Conservation (phyloP, 2,797 vertebrate species). For the Tragopan temminckii region DNA sequence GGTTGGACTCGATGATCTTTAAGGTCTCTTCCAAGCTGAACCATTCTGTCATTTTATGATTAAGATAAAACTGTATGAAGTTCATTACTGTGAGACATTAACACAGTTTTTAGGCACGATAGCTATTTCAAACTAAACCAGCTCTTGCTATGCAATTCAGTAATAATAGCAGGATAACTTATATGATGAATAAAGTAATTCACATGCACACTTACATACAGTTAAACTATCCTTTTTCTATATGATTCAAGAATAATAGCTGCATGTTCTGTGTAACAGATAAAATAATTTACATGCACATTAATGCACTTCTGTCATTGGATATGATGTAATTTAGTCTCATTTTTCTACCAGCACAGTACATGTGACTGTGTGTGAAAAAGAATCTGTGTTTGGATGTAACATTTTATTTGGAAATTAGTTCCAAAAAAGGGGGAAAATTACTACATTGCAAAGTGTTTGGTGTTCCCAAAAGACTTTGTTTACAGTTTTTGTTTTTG, state of each 20-base stretch:
- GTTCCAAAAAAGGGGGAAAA: constrained; percentile 17
- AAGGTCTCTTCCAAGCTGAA: no score
- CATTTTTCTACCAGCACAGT: constrained; percentile 34
- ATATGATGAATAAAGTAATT: constrained; percentile 8
- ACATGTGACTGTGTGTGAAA: neutral
- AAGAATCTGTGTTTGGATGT: constrained; percentile 18
- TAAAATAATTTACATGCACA: constrained; percentile 20
- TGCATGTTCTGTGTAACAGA: neutral
- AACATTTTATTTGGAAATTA: constrained; percentile 44
- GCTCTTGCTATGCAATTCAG: neutral
- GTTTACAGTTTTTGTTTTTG: neutral
- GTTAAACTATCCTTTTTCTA: neutral
- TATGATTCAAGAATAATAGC: neutral
- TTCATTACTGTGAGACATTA: neutral
- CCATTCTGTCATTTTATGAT: no score
- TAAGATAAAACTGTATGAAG: neutral
- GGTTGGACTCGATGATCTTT: no score
- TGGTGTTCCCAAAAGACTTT: neutral
- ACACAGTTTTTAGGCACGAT: neutral
- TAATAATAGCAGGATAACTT: neutral
- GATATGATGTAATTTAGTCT: constrained; percentile 33
- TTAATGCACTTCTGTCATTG: neutral
- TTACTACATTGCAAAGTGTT: constrained; percentile 11
- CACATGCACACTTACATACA: neutral
- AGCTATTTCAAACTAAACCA: neutral